Evolutionary conservation across 1,140 invertebrate species (phyloP), one percentile per base, ranked within the genome.

Genomic region (Drosophila repleta): DNA sequence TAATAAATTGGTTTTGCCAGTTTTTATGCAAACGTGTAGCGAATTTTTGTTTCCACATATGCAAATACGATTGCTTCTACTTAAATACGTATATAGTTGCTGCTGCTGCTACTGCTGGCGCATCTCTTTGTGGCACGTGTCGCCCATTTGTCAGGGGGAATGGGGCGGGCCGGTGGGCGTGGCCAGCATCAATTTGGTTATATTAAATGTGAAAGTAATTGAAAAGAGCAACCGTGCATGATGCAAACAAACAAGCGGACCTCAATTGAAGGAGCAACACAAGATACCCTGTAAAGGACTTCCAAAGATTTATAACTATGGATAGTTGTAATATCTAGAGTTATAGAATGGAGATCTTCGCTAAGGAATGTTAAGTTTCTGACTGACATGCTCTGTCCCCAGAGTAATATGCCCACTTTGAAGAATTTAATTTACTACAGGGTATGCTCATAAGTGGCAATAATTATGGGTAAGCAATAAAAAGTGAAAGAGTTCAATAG

Each of bases 1-100:
- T 57, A 71, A 83, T 72, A 72, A 78, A 78, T 78, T 67, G 55
- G 39, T 29, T 48, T 60, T 60, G 58, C 32, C 45, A 21, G 11
- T 41, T 58, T 65, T 46, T 35, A 41, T 32, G 32, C 37, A 62
- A 62, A 76, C 68, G 69, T 76, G 69, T 58, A 45, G 29, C 32
- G 66, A 49, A 70, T 70, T 52, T 52, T 24, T 43, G 15, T 51
- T 20, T 24, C 32, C 57, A 39, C 21, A n/a, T 17, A n/a, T 37
- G 13, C 43, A 32, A 32, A 29, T 49, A 52, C 41, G 10, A 57
- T 18, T 53, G 18, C 13, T 15, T 24, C 13, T 37, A n/a, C 3
- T 21, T 53, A 15, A 8, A 1, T 45, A 5, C 15, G 52, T 24
- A 41, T 37, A 52, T 18, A 35, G 55, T 17, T 53, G n/a, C 1